Evolutionary conservation across 2,797 vertebrate genomes (phyloP).

Genomic region (Oreonectes daqikongensis): DNA sequence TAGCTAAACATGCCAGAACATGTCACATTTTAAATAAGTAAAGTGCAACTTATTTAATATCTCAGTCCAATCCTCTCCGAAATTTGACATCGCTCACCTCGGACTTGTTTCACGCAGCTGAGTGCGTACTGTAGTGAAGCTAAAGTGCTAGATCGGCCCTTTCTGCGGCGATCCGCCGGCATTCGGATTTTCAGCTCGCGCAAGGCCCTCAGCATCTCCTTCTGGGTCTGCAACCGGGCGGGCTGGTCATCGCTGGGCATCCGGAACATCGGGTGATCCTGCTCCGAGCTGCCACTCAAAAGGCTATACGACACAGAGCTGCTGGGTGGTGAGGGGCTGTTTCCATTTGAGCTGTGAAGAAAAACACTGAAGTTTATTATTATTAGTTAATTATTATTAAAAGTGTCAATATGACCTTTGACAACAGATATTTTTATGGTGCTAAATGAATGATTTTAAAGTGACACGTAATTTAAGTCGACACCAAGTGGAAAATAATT

Average conservation of each 20-base stretch:
- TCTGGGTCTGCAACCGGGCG: constrained; percentile 77
- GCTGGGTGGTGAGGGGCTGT: constrained; percentile 77
- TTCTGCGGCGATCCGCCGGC: constrained; percentile 76
- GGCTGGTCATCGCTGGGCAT: constrained; percentile 78
- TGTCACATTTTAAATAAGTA: not conserved
- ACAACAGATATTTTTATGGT: no score
- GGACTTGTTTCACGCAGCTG: constrained; percentile 76
- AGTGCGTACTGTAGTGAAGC: constrained; percentile 80
- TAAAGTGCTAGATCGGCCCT: constrained; percentile 77
- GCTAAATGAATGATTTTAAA: not conserved
- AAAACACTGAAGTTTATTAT: no score
- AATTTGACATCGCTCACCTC: constrained; percentile 70
- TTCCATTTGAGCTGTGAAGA: constrained; percentile 73
- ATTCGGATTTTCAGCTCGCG: constrained; percentile 81
- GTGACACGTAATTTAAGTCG: not conserved
- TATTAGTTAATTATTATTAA: no score
- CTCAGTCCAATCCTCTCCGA: not conserved
- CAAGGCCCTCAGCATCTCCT: constrained; percentile 79
- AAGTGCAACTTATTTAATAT: no score
- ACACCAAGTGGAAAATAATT: not conserved
- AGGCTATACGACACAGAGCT: constrained; percentile 79
- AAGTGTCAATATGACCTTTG: no score
- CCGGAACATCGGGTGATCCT: constrained; percentile 76
- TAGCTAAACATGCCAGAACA: not conserved
- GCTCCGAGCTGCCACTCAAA: constrained; percentile 77